Evolutionary conservation across 2,888 invertebrate genomes (phyloP).

Genomic region (Eupithecia centaureata): DNA sequence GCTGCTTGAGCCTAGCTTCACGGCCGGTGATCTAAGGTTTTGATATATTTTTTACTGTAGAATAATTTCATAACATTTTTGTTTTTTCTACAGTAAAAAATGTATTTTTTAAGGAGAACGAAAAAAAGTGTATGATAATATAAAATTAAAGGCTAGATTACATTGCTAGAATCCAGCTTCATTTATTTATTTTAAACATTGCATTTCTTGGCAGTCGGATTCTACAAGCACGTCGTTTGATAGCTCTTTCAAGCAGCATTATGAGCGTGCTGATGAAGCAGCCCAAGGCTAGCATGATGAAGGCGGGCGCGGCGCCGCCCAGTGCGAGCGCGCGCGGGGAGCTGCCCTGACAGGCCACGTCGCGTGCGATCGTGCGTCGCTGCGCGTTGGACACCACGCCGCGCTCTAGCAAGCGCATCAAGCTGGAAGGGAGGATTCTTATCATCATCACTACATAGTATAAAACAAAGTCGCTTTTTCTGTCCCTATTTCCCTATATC

Average conservation of each 20-base stretch:
- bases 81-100: too few relatives aligned
- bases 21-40: too few relatives aligned
- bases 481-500: too few relatives aligned
- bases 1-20: too few relatives aligned
- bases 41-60: too few relatives aligned
- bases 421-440: slow-evolving; percentile 48
- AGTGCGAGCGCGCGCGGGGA: slow-evolving; percentile 68
- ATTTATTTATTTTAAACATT: not conserved
- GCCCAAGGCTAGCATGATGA: slow-evolving; percentile 64
- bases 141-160: not conserved
- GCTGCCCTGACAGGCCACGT: slow-evolving; percentile 63
- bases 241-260: slow-evolving; percentile 60
- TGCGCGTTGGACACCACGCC: slow-evolving; percentile 65
- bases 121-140: too few relatives aligned
- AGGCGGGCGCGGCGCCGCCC: slow-evolving; percentile 75
- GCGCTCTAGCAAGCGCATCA: slow-evolving; percentile 62
- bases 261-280: slow-evolving; percentile 54
- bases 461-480: too few relatives aligned
- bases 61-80: too few relatives aligned
- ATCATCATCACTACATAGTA: too few relatives aligned
- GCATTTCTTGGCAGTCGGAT: not conserved
- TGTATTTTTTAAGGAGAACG: too few relatives aligned
- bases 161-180: not conserved
- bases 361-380: slow-evolving; percentile 47
- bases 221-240: too few relatives aligned